Base-by-base conservation (phyloP, 2,888 invertebrate genomes). In the Molorchus minor region DNA sequence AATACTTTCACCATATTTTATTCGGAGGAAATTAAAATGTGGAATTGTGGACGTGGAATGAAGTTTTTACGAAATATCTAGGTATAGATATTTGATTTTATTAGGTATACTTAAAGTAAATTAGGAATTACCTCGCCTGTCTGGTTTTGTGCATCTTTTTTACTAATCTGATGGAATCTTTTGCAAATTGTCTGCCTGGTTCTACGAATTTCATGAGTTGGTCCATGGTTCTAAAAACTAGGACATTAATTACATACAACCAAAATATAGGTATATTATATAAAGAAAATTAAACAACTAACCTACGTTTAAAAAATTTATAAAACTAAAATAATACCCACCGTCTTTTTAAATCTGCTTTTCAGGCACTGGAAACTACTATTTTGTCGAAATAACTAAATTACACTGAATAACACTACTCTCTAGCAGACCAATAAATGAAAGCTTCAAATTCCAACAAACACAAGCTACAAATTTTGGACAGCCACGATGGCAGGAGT, bases 141-240 rank as follows among this genome's bases (percentile, higher is more conserved):
- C 99, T 53, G 99, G 99, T 83, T 99, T 99, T 56, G 98, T 99
- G 83, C 99, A 99, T 81, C 98, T 92, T 82, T n/a, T 98, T 98
- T 35, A 99, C 96, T 77, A 99, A 87, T 83, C 99, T 89, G 77
- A 98, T 89, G 21, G 98, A 99, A 82, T 99, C 99, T 84, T 99
- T 99, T 76, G 96, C 89, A 82, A 99, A 99, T 80, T 95, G 93
- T 79, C 93, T 92, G 68, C 93, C 95, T 75, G 99, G 98, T 82
- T 98, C 96, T 61, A 96, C 86, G 77, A 96, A 91, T 82, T 93
- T 93, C 70, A 91, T 89, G 76, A 99, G 91, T 87, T 98, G 98
- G 87, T 99, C 98, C 98, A 99, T 99, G 81, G 81, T 79, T 62
- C 61, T 64, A 64, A 38, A 67, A 57, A 41, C 38, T 59, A 53